Evolutionary conservation across 1,140 invertebrate genomes (phyloP).

Genomic region (Aphaenogaster floridana): DNA sequence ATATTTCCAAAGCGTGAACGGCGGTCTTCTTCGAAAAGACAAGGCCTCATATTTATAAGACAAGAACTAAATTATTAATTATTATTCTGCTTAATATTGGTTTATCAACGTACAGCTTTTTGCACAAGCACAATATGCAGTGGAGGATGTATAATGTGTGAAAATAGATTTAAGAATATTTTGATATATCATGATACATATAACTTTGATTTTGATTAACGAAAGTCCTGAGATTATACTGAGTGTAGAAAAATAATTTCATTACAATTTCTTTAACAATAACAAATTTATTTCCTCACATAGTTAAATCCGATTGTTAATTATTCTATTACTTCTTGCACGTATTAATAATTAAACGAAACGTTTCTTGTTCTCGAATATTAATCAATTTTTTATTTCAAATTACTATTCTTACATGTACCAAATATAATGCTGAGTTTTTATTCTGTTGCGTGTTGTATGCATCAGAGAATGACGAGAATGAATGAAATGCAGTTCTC

Average conservation of each 20-base stretch:
- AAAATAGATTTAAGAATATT: background rate
- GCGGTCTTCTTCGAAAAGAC: background rate
- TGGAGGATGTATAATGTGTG: background rate
- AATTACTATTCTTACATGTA: background rate
- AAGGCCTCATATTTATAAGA: constrained; percentile 1
- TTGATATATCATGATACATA: no score
- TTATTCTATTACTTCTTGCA: background rate
- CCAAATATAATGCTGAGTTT: background rate
- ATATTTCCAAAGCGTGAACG: constrained; percentile 29
- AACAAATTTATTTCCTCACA: background rate
- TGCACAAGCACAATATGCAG: background rate
- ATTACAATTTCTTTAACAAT: background rate
- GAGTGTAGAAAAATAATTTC: background rate
- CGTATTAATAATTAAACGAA: background rate
- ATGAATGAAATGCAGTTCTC: background rate
- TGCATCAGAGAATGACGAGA: constrained; percentile 7
- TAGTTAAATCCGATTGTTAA: background rate
- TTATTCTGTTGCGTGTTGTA: background rate
- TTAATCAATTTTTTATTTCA: background rate
- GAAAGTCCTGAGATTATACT: background rate
- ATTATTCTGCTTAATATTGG: background rate
- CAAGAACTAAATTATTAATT: background rate
- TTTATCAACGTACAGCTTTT: background rate
- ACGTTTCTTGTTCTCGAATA: background rate
- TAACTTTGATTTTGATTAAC: background rate